These are phyloP conservation scores for Cyphomyrus discorhynchus DNA, from an alignment of 2,113 vertebrate genomes.

Conservation along the genomic window DNA sequence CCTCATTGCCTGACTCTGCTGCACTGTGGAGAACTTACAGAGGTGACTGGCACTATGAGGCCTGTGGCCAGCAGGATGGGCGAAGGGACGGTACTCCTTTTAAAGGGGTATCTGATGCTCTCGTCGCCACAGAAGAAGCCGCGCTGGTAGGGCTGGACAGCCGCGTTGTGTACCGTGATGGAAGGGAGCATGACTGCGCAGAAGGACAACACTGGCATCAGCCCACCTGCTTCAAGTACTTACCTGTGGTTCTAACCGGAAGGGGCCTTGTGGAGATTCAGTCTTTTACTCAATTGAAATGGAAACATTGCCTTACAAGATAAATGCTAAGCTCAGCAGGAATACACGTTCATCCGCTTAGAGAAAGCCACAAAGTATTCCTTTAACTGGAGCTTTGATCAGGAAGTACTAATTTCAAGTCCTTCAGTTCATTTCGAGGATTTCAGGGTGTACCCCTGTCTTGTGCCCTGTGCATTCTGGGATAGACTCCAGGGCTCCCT, in stretches of 20 bases:
- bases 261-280: background rate
- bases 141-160: constrained; percentile 58
- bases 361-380: background rate
- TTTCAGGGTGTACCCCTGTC: background rate
- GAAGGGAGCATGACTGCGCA: constrained; percentile 64
- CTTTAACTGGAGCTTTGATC: background rate
- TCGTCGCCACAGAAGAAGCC: constrained; percentile 56
- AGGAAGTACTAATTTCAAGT: background rate
- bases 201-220: constrained; percentile 31
- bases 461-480: background rate
- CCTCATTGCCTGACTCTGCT: constrained; percentile 27
- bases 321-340: background rate
- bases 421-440: background rate
- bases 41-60: constrained; percentile 64
- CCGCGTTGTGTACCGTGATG: constrained; percentile 58
- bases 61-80: constrained; percentile 67
- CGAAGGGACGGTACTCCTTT: constrained; percentile 64
- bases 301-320: background rate
- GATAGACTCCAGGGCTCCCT: background rate
- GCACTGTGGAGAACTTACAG: constrained; percentile 66
- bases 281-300: background rate
- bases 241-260: constrained; percentile 4
- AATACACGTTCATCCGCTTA: background rate
- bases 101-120: constrained; percentile 58
- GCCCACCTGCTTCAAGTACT: constrained; percentile 21